Evolutionary conservation across 2,113 vertebrate genomes (phyloP), one percentile per base, ranked within the genome.

Genomic region (Tenebrosternarchus preto): DNA sequence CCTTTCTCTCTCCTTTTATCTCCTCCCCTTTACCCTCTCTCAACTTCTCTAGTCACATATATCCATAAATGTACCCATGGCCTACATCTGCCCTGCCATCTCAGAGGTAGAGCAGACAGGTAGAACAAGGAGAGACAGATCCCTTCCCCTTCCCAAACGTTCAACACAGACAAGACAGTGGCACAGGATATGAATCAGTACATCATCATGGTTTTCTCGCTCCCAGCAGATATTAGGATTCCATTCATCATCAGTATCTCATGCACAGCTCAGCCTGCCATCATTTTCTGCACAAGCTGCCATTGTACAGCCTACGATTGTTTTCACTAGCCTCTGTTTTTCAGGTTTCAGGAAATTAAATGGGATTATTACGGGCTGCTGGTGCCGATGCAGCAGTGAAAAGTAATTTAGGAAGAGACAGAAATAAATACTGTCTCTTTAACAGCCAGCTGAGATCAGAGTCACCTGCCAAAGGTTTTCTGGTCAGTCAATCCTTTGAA

Each of bases 51-150:
- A 46, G 17, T 33, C 56, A 15, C 59, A 25, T 17, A 2, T 60
- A 55, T 8, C 68, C 39, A 39, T 60, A 1, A 56, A 43, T 55
- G n/a, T 55, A 6, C 80, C 78, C 77, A 70, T 85, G 85, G 84
- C 85, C 83, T 83, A 86, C 63, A 75, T 85, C 66, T 77, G 46
- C 24, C 24, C 20, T 73, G 57, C 63, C 60, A 74, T 29, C 15
- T 12, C 19, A 66, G 46, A 64, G 29, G 3, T 9, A 50, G 16
- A 56, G 60, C 6, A 31, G n/a, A 67, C 24, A 77, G 67, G 67
- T 73, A 12, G 43, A 50, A 12, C 43, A 9, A 46, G 43, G 43
- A 8, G 43, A 9, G 43, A 1, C 5, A 9, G 39, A 46, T 46
- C 1, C 9, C 1, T 8, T 9, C 39, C 39, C 39, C 9, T 9